A percentile compares a stretch with the other conserved stretches of the same genome.
phyloP scores from a whole-genome alignment of 2,797 vertebrate genomes.

The Mareca penelope region DNA sequence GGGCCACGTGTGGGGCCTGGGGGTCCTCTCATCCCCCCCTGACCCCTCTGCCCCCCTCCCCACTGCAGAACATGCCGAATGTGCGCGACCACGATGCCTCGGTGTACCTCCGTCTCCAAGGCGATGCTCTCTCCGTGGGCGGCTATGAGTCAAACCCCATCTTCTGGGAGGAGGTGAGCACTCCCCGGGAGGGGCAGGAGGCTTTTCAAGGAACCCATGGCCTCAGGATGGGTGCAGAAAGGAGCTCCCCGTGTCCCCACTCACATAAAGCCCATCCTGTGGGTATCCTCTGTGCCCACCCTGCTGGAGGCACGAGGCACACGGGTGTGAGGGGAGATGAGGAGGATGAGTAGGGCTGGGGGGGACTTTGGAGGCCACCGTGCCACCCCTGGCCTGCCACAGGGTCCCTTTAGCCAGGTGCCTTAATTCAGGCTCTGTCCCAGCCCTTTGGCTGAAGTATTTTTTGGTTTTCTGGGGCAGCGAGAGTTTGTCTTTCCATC shows the following conservation, averaged over 20 bases:
- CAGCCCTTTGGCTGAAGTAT: not conserved
- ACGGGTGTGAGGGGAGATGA: no score
- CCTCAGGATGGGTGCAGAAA: fast-evolving
- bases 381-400: not conserved
- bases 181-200: fast-evolving
- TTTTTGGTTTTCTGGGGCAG: not conserved
- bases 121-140: constrained; percentile 95
- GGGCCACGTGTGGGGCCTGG: not conserved
- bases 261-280: not conserved
- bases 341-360: not conserved
- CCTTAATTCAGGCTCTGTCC: not conserved
- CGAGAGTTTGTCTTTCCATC: not conserved
- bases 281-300: not conserved
- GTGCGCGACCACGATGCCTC: constrained; percentile 97
- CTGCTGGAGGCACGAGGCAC: fast-evolving
- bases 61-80: constrained; percentile 93
- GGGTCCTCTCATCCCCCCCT: not conserved
- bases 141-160: constrained; percentile 95
- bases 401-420: not conserved
- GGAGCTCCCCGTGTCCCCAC: fast-evolving
- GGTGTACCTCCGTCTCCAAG: constrained; percentile 96
- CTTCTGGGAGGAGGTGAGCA: constrained; percentile 94
- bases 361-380: fast-evolving
- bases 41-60: not conserved
- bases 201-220: not conserved